Percentiles rank a stretch among this genome's conserved stretches.
Evolutionary conservation across 2,888 invertebrate genomes (phyloP).

Genomic region (Pyrrhia umbra): DNA sequence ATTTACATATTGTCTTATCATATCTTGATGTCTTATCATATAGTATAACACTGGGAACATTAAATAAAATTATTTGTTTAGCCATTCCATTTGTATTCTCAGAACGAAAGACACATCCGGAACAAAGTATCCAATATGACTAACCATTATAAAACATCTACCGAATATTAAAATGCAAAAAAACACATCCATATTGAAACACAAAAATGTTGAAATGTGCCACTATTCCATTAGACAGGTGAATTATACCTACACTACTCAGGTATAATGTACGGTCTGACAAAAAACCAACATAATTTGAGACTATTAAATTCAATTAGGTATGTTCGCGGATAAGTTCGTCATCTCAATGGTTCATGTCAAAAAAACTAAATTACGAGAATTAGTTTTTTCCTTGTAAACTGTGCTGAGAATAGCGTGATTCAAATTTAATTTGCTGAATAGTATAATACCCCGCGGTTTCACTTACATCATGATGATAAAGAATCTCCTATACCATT

Average conservation of each 20-base stretch:
- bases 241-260: constrained; percentile 37
- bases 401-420: neutral
- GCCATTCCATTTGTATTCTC: constrained; percentile 12
- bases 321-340: constrained; percentile 38
- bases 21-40: no score
- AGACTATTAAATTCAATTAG: constrained; percentile 49
- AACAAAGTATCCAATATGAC: constrained; percentile 2
- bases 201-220: constrained; percentile 18
- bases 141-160: constrained; percentile 15
- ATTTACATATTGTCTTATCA: no score
- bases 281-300: constrained; percentile 47
- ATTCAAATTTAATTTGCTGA: neutral
- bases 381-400: constrained; percentile 29
- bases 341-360: constrained; percentile 14
- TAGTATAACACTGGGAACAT: neutral
- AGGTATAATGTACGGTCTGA: constrained; percentile 30
- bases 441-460: no score
- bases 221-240: constrained; percentile 20
- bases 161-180: constrained; percentile 3
- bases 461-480: no score
- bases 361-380: constrained; percentile 37
- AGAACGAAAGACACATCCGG: neutral
- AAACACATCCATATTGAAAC: constrained; percentile 3
- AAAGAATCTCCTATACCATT: no score
- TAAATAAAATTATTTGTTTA: neutral